Conservation (phyloP, 2,113 vertebrate genomes). For the Rutilus rutilus region DNA sequence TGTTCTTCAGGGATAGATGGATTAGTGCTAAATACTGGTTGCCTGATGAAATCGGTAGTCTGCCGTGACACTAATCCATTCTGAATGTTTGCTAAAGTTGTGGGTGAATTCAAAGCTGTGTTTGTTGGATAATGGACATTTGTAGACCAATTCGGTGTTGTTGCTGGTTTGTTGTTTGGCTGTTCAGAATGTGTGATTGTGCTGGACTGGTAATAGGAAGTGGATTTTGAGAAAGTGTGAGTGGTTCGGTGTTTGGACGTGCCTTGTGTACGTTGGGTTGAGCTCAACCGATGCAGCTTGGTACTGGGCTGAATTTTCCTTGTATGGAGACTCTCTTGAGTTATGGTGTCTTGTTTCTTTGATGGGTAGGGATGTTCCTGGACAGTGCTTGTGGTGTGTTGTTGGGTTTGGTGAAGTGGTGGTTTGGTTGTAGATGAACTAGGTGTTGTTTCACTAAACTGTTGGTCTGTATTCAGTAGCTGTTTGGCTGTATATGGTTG, state of each 20-base stretch:
- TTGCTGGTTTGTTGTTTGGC: slow-evolving; percentile 4
- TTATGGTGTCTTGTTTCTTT: slow-evolving; percentile 22
- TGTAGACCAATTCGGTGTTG: neutral
- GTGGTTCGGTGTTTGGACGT: slow-evolving; percentile 17
- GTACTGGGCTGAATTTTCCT: slow-evolving; percentile 37
- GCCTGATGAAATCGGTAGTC: neutral
- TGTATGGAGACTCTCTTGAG: neutral
- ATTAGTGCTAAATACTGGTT: neutral
- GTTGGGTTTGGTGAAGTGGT: neutral
- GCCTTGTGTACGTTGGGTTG: neutral
- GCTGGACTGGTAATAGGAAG: neutral
- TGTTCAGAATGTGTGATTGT: neutral
- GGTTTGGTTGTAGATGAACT: neutral
- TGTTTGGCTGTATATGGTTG: slow-evolving; percentile 25
- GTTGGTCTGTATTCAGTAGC: slow-evolving; percentile 6
- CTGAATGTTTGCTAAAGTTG: neutral
- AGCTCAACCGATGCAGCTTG: neutral
- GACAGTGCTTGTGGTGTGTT: slow-evolving; percentile 30
- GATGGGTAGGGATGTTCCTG: slow-evolving; percentile 29
- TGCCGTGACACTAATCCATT: neutral
- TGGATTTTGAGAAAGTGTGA: neutral
- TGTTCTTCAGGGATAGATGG: neutral
- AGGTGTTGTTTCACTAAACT: slow-evolving; percentile 1
- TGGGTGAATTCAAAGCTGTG: neutral
- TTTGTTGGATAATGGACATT: neutral